Base-by-base conservation (phyloP, 2,888 invertebrate species). In the Dioctria linearis region DNA sequence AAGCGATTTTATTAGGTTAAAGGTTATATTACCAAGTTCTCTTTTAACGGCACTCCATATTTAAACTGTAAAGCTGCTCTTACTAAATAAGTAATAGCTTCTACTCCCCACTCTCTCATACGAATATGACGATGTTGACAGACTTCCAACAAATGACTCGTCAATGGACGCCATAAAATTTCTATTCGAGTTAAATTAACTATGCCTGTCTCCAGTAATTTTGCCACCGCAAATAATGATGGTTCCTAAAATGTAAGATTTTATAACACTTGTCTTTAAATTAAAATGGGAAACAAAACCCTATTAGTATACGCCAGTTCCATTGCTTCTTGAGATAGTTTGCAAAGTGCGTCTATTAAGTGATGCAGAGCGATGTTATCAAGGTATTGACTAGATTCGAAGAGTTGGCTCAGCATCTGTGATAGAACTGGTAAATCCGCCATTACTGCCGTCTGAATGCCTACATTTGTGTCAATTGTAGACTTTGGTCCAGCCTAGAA, bases 101-200 rank as follows among this genome's bases (percentile, higher is more conserved):
- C 98, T 0, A 98, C 98, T 0, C 98, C 98, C 98, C 98, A 99
- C 88, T 98, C 98, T 54, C 99, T 91, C 96, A 99, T 96, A 83
- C 96, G 90, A 83, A 96, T 95, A 86, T 97, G 97, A 0, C 98
- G 96, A 90, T 98, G 98, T 87, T 97, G 96, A 86, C 98, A 98
- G 82, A 98, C 97, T 90, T 98, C 98, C 66, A 98, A 89, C n/a
- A 99, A 91, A 89, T 99, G 98, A 87, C 96, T 96, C 0, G 98
- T 98, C 79, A 99, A 91, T 0, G 98, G 98, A 83, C 95, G 92
- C 99, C 99, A 99, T 84, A 98, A 92, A 0, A 98, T 96, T 88
- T 98, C 96, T 63, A 98, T 95, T 79, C 99, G 91, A 69, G 95
- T 93, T 91, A 99, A 92, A 89, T 99, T 99, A 0, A 98, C 98